Conservation (phyloP, 2,888 invertebrate genomes). For the Anthoptus insignis region DNA sequence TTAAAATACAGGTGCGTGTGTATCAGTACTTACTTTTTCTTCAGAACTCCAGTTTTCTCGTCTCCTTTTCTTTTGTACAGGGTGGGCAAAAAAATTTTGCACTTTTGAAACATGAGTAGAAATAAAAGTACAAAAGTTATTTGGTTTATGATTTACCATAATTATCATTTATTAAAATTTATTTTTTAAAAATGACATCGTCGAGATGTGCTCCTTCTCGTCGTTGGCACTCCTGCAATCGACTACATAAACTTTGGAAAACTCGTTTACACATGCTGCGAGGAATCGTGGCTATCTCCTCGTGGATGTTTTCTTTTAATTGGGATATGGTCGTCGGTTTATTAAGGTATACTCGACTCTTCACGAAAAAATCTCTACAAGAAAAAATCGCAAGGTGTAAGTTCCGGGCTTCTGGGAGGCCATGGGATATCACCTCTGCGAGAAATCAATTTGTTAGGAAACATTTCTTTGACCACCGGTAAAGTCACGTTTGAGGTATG, state of each 20-base stretch:
- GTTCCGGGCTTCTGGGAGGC: constrained; percentile 44
- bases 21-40: not conserved
- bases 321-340: constrained; percentile 34
- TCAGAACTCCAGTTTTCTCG: not conserved
- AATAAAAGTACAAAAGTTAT: constrained; percentile 15
- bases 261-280: constrained; percentile 13
- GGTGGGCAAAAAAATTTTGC: constrained; percentile 12
- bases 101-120: constrained; percentile 14
- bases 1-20: too few relatives aligned
- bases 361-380: constrained; percentile 19
- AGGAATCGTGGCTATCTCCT: not conserved
- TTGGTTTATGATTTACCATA: constrained; percentile 9
- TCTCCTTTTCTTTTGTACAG: not conserved
- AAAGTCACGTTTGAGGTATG: constrained; percentile 29
- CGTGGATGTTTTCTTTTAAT: not conserved
- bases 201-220: constrained; percentile 24
- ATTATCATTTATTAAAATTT: constrained; percentile 6
- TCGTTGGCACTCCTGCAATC: constrained; percentile 29
- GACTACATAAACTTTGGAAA: constrained; percentile 31
- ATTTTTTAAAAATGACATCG: constrained; percentile 16
- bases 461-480: constrained; percentile 20
- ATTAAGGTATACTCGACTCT: not conserved
- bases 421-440: constrained; percentile 47
- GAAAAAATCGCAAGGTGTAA: constrained; percentile 35
- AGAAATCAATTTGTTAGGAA: constrained; percentile 24